Percentiles rank a stretch among this genome's conserved stretches.
These are phyloP conservation scores for Motacilla alba DNA, from an alignment of 2,113 vertebrate species.

Conservation along the genomic window DNA sequence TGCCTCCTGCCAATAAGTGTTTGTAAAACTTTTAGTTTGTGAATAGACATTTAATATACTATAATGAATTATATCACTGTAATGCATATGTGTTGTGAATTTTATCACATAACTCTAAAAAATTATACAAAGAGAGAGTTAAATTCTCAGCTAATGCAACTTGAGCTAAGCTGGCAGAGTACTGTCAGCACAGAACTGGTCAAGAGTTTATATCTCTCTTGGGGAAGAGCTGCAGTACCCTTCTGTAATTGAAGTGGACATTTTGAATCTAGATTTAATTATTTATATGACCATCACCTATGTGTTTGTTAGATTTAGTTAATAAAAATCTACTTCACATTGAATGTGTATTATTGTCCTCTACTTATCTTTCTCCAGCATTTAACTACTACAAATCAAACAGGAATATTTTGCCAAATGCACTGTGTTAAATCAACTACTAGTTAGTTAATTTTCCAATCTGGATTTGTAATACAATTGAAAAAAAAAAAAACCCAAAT, in stretches of 20 bases:
- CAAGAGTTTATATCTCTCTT: background rate
- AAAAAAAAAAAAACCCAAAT: background rate
- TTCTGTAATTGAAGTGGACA: background rate
- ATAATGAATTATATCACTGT: background rate
- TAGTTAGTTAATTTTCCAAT: background rate
- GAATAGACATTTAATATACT: background rate
- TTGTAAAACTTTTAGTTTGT: background rate
- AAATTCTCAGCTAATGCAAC: background rate
- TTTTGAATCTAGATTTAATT: background rate
- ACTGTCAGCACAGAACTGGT: background rate
- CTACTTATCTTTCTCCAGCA: background rate
- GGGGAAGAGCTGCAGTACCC: background rate
- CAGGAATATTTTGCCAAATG: background rate
- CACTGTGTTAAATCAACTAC: background rate
- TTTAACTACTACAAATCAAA: background rate
- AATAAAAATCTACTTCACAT: background rate
- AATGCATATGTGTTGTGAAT: background rate
- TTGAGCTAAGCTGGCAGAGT: background rate
- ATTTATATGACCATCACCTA: fast-evolving
- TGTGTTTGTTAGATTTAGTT: background rate
- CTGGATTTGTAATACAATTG: background rate
- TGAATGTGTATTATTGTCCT: background rate
- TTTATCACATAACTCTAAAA: background rate
- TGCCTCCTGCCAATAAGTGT: background rate
- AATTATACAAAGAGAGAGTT: background rate